Base-by-base conservation (phyloP, 2,113 vertebrate species). In the Zingel zingel region DNA sequence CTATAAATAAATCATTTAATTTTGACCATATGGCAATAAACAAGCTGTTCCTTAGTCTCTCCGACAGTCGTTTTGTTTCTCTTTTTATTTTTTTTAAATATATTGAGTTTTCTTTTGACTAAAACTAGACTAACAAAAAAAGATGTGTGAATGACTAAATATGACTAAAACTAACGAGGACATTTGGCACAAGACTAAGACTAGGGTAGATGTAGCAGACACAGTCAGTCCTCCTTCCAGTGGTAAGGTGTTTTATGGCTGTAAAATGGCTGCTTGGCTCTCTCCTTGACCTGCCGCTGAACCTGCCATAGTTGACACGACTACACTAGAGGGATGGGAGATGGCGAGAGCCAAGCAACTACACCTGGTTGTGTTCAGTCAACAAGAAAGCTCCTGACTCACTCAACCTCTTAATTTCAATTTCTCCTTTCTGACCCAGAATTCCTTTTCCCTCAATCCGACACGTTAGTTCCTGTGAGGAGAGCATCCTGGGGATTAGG, bases 251-350 rank as follows among this genome's bases (percentile, higher is more conserved):
- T 85, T 92, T 92, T 88, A 92, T 89, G 77, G 80, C 78, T 62
- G 79, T 74, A 86, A 91, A 82, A 93, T 79, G 85, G 83, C 86
- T 81, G 85, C 83, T 75, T 77, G 74, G 82, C 79, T 86, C 51
- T 88, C 81, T 88, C 86, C 88, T 93, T 91, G 88, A 93, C 92
- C 93, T 8, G 19, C 72, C 74, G 71, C 68, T 91, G 91, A 92
- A 92, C 90, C 89, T 86, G 82, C 82, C 79, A 88, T 43, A 70
- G 83, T 74, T 91, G 63, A 86, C 84, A 58, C 61, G 39, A 84
- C 67, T 62, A 43, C 79, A 75, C 85, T 43, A 59, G 69, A 90
- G 73, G 65, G 71, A 87, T 79, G 53, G 27, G 54, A 86, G 66
- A 79, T 54, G 82, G 58, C 43, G 53, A 80, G 69, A 90, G 68